Base-by-base conservation (phyloP, 2,888 invertebrate species). In the Apamea anceps region DNA sequence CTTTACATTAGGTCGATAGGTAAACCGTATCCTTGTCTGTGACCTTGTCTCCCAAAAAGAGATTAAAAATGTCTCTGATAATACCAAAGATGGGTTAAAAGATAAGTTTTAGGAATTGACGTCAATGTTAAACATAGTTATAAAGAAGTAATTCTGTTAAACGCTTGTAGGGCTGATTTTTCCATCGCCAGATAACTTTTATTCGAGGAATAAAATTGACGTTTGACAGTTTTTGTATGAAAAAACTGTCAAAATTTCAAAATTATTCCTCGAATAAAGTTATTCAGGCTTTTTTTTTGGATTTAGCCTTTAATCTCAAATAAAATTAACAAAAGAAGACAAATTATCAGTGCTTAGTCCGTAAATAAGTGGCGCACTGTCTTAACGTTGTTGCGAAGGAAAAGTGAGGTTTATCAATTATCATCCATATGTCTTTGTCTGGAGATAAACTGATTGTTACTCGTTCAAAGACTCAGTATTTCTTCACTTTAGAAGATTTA, bases 371-470 rank as follows among this genome's bases (percentile, higher is more conserved):
- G 45, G 28, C 73, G 25, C 7, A 2, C 6, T 25, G 72, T 25
- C 8, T 48, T 72, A 25, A n/a, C 21, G 28, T 65, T 79, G 74
- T 81, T 81, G 54, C 37, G 25, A 65, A 81, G 57, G 13, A 48
- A 48, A 54, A 65, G 0, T 57, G 25, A 10, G 15, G 10, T 28
- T 81, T 65, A 66, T 65, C 45, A 72, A 21, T 73, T 54, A 63
- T 65, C n/a, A 71, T 28, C 37, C 70, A n/a, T 74, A 81, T 73
- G 48, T 48, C 1, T 1, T 5, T 42, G 74, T 66, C 65, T 74
- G 57, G 15, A 81, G 73, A 81, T 79, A 81, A 42, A 70, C 6
- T 51, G 18, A 21, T 37, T 21, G 25, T 81, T 65, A 12, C 32
- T 1, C 3, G 7, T 72, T 54, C 21, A 15, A 37, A 45, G 57